Base-by-base conservation (phyloP, 1,140 invertebrate genomes). In the Augochlora pura region DNA sequence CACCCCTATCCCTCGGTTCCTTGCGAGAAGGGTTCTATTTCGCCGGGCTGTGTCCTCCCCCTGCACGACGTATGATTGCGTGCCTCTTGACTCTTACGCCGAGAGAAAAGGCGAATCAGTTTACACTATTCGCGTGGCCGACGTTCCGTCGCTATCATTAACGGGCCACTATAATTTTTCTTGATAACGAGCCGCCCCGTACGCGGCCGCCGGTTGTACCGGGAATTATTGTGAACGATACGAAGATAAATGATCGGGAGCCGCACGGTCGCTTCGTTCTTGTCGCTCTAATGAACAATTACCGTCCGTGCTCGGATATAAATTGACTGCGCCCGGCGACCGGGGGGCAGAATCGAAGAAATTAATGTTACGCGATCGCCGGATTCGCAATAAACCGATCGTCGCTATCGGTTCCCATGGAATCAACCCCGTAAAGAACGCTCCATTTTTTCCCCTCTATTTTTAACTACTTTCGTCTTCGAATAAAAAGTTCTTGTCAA, bases 111-210 rank as follows among this genome's bases (percentile, higher is more conserved):
- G 23, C 69, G 38, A 72, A 72, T 70, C 67, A 23, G 66, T 77
- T 77, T 42, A 62, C 68, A 59, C 75, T 70, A 70, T 71, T 77
- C 76, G 76, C 68, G 59, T 63, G 76, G 76, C 68, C 46, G 67
- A 64, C 76, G 21, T 77, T 70, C 63, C 46, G 46, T 54, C 64
- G 18, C 67, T 71, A 71, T 64, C 57, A 64, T 77, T 62, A 52
- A 62, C 60, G 38, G 46, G 2, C 10, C 49, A 16, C 69, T 65
- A 64, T 72, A 72, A 78, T 64, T 72, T 57, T 52, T 54, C 60
- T 23, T 46, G 69, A 65, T 78, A 72, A 78, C 16, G 60, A 8
- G 59, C 25, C 25, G 21, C n/a, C n/a, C n/a, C 6, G 73, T n/a
- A 7, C 23, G 14, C 7, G n/a, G n/a, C n/a, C n/a, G n/a, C 6